Base-by-base conservation (phyloP, 2,888 invertebrate genomes). In the Cheilosia grossa region DNA sequence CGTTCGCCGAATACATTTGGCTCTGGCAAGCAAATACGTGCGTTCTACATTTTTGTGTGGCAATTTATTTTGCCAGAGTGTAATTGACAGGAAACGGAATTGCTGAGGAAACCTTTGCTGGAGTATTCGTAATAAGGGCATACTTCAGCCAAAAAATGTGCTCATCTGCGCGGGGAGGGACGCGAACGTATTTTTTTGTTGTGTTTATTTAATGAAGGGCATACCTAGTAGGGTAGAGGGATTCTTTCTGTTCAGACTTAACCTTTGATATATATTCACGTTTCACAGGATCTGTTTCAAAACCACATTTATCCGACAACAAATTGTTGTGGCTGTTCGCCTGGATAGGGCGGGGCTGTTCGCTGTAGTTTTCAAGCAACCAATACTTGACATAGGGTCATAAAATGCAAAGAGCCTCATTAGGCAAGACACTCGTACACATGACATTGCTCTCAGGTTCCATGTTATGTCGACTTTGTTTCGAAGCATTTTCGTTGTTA, bases 61-160 rank as follows among this genome's bases (percentile, higher is more conserved):
- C 54, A 73, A 73, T 73, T 73, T 73, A 73, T 64, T 64, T 73
- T 56, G 21, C 17, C 47, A 24, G 63, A 73, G 54, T 63, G 73
- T 64, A 73, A 73, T 73, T 73, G 73, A 73, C 73, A 73, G 73
- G 54, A 73, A 73, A 54, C 63, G 54, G 47, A 63, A 73, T 63
- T 73, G 63, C 53, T 42, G 44, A 54, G 53, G 37, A 47, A 44
- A 24, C 19, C 27, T 4, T 54, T 54, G 19, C 44, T 37, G 37
- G 3, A 21, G 6, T 30, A 30, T 9, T 30, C 30, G 9, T 53
- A 10, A 21, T 21, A 40, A 13, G 51, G 37, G n/a, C 27, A 4
- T 37, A 2, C 17, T 17, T 44, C 27, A 42, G n/a, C 6, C 53
- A 17, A 42, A 19, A 0, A n/a, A 13, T 17, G 4, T 24, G n/a